Evolutionary conservation across 2,797 vertebrate species (phyloP).

Genomic region (Tinamus major): DNA sequence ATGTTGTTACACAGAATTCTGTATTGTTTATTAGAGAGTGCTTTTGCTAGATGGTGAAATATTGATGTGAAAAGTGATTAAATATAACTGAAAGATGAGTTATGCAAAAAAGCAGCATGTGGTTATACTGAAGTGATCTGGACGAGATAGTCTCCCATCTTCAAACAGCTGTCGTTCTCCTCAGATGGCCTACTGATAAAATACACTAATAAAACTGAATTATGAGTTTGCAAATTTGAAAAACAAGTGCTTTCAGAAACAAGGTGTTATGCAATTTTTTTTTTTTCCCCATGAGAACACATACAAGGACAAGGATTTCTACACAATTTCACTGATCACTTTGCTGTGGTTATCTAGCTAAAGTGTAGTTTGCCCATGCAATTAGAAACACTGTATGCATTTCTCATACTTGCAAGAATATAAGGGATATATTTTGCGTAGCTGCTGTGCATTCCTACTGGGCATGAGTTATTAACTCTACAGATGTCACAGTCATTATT

Average conservation of each 20-base stretch:
- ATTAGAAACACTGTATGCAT: neutral
- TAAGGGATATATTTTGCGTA: neutral
- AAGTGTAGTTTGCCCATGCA: neutral
- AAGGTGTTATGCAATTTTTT: neutral
- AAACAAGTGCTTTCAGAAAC: neutral
- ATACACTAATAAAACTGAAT: neutral
- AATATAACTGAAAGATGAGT: neutral
- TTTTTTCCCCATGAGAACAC: accelerated
- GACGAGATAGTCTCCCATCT: neutral
- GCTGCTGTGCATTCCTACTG: neutral
- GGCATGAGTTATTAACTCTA: neutral
- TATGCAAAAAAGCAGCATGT: neutral
- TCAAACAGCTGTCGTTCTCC: neutral
- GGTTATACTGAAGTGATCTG: neutral
- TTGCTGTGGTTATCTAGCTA: neutral
- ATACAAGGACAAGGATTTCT: neutral
- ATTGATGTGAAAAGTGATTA: neutral
- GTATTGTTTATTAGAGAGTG: neutral
- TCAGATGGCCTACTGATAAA: neutral
- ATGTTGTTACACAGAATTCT: neutral
- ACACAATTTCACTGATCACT: neutral
- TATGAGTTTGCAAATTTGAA: neutral
- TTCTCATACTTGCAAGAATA: neutral
- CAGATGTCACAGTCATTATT: neutral
- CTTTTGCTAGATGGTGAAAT: neutral